Evolutionary conservation across 2,113 vertebrate species (phyloP), one percentile per base, ranked within the genome.

Genomic region (Embiotoca jacksoni): DNA sequence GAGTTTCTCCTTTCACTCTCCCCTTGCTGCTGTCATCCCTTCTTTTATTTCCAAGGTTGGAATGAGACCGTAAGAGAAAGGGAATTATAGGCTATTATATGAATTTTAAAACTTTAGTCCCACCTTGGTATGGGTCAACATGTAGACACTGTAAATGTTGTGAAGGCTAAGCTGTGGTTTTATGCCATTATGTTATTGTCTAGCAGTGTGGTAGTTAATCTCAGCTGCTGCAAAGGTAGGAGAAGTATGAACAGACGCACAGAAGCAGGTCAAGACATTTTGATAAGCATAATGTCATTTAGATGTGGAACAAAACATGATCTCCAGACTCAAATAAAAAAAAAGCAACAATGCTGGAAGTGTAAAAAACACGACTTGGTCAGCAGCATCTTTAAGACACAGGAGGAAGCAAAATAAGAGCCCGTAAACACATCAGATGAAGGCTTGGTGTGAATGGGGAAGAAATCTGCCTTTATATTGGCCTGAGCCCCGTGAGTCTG

Each of bases 401-500:
- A 49, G 2, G 10, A 39, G 16, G 54, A 72, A 57, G 63, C 11
- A 49, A 57, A 60, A 58, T 8, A 37, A 37, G 14, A 54, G 78
- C 30, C 44, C 57, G 59, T 75, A 77, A 86, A 83, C 72, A 85
- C 78, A 87, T 83, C 41, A 72, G 32, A 74, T 80, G 15, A 63
- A 57, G n/a, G 44, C 58, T 50, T 33, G 74, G 72, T 60, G 77
- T 47, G 15, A 76, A 79, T 55, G 53, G 54, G 71, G 36, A 75
- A 78, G 68, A 90, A 89, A 81, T 73, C 56, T 62, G 69, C 67
- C 64, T 70, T 75, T 49, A 82, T 82, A 78, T 62, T 67, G 66
- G 44, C 60, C 63, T 59, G 75, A 87, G 87, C 68, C 73, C 63
- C 55, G 13, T 55, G 44, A 81, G 78, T 80, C 50, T 91, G 91